These are phyloP conservation scores for Esox lucius DNA, from an alignment of 2,797 vertebrate genomes.

Conservation along the genomic window DNA sequence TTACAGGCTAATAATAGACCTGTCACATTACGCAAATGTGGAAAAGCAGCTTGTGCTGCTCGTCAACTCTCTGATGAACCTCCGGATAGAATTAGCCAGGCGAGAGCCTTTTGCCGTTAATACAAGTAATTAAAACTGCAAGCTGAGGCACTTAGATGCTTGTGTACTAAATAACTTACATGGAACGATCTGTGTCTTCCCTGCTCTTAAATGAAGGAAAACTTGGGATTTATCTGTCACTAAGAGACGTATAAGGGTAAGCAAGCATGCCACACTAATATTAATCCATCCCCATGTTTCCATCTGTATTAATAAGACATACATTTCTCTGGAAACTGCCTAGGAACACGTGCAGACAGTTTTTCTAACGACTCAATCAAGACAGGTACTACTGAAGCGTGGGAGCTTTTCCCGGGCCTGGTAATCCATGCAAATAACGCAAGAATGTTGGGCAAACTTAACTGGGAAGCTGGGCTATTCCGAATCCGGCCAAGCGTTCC, in stretches of 20 bases:
- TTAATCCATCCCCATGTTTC: constrained; percentile 68
- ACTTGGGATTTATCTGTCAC: constrained; percentile 74
- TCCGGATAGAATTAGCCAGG: constrained; percentile 80
- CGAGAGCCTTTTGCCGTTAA: constrained; percentile 81
- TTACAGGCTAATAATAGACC: constrained; percentile 86
- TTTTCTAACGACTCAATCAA: constrained; percentile 51
- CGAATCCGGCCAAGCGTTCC: neutral
- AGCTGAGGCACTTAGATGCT: constrained; percentile 78
- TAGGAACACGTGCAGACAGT: constrained; percentile 61
- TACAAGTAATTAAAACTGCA: constrained; percentile 82
- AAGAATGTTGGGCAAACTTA: constrained; percentile 57
- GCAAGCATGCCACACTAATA: constrained; percentile 69
- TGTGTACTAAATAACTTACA: constrained; percentile 83
- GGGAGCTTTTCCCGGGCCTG: constrained; percentile 48
- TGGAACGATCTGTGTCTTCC: constrained; percentile 77
- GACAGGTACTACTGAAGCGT: constrained; percentile 56
- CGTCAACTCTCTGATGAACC: constrained; percentile 59
- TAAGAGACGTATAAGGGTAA: constrained; percentile 47
- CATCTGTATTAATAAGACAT: constrained; percentile 67
- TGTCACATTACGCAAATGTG: constrained; percentile 85
- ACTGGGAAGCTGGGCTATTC: constrained; percentile 2
- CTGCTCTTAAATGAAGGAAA: constrained; percentile 67
- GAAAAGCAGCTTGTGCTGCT: constrained; percentile 73
- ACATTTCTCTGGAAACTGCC: constrained; percentile 55
- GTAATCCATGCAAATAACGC: constrained; percentile 68